phyloP scores from a whole-genome alignment of 2,888 invertebrate species.

The Mesodorylaimus sp. region DNA sequence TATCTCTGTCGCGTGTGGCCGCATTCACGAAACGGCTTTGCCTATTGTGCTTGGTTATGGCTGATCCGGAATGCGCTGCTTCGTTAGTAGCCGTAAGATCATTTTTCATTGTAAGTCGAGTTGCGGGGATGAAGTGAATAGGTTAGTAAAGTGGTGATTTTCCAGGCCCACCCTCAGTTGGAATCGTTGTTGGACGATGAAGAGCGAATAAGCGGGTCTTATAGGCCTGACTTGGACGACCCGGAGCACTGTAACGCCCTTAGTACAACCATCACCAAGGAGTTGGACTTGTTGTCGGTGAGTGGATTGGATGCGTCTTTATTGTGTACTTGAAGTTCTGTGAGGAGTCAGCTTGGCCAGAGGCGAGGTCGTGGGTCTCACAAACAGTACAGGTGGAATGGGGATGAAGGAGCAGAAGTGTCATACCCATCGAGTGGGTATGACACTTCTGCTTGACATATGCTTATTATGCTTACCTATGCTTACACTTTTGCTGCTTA shows the following conservation, averaged over 20 bases:
- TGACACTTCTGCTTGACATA: no score
- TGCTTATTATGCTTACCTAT: no score
- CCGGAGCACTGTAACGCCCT: constrained; percentile 22
- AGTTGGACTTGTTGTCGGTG: constrained; percentile 18
- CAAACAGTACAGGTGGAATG: no score
- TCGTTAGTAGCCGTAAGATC: constrained; percentile 19
- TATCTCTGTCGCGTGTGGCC: constrained; percentile 21
- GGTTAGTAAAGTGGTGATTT: neutral
- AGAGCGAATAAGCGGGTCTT: constrained; percentile 13
- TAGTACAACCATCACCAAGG: constrained; percentile 16
- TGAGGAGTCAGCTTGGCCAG: no score
- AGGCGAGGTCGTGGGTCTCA: no score
- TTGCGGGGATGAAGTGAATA: neutral
- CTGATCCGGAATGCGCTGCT: constrained; percentile 16
- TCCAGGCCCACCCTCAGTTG: constrained; percentile 21
- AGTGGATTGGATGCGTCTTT: no score
- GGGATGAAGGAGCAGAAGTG: no score
- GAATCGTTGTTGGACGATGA: constrained; percentile 18
- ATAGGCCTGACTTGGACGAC: constrained; percentile 20
- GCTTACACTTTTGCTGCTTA: no score
- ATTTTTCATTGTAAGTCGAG: constrained; percentile 13
- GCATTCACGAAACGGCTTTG: constrained; percentile 23
- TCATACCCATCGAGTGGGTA: no score
- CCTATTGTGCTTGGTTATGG: constrained; percentile 18
- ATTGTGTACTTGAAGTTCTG: no score